Conservation (phyloP, 1,140 invertebrate species). For the Akabosia matsudoensis region DNA sequence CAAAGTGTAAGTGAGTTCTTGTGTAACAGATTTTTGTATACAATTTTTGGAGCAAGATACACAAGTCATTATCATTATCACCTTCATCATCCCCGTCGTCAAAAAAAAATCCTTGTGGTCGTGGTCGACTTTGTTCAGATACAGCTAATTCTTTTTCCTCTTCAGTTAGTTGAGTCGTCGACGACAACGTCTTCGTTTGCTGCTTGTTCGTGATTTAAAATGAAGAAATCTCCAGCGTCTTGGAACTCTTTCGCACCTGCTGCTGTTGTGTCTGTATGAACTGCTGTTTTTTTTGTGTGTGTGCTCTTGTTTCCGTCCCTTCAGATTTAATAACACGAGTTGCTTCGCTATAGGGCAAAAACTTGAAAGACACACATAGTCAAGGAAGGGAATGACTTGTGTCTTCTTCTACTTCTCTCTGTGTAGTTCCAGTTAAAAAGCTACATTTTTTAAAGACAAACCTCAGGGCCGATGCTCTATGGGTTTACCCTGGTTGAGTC, state of each 20-base stretch:
- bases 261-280: neutral
- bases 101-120: no score
- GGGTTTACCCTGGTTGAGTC: neutral
- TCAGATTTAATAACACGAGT: neutral
- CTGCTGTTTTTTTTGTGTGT: neutral
- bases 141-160: neutral
- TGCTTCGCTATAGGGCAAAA: constrained; percentile 14
- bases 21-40: neutral
- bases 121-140: neutral
- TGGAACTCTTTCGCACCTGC: constrained; percentile 8
- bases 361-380: neutral
- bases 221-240: neutral
- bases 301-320: neutral
- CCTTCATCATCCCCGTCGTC: neutral
- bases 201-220: neutral
- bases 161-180: neutral
- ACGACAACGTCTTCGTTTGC: neutral
- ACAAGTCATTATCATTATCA: constrained; percentile 6
- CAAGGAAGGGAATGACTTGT: neutral
- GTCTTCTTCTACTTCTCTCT: neutral
- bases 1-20: neutral
- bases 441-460: no score
- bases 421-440: no score
- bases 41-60: neutral
- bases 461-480: neutral